Percentiles rank a stretch among this genome's conserved stretches.
phyloP scores from a whole-genome alignment of 2,797 vertebrate species.

The Megaceryle alcyon region DNA sequence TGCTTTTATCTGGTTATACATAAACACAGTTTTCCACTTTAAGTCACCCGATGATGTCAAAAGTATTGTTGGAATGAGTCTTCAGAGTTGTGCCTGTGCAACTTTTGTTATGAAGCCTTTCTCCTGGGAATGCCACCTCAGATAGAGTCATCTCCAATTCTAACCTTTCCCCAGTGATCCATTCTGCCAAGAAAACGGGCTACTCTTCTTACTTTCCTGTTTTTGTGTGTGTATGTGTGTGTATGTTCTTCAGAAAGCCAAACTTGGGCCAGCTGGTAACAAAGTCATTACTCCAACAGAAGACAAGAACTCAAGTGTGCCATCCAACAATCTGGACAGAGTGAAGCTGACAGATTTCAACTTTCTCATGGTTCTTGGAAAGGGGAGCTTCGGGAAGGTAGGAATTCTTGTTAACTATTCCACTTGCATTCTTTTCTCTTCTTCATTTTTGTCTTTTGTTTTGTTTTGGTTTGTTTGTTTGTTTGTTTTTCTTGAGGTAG shows the following conservation, averaged over 20 bases:
- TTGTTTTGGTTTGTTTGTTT: background rate
- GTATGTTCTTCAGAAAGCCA: constrained; percentile 90
- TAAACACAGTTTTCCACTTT: background rate
- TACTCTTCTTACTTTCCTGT: constrained; percentile 24
- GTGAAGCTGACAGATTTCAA: constrained; percentile 94
- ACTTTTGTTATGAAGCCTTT: background rate
- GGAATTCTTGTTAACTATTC: background rate
- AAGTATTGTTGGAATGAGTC: constrained; percentile 33
- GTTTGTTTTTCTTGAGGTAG: background rate
- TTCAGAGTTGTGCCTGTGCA: background rate
- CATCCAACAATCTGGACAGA: constrained; percentile 90
- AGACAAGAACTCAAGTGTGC: constrained; percentile 86
- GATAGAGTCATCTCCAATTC: background rate
- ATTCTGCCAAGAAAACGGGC: background rate
- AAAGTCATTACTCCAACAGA: constrained; percentile 92
- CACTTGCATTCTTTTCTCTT: background rate
- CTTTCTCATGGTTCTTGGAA: constrained; percentile 96
- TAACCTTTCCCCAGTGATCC: background rate
- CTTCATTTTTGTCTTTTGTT: background rate
- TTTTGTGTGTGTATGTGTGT: constrained; percentile 50
- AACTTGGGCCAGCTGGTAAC: constrained; percentile 91
- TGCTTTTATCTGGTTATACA: constrained; percentile 8
- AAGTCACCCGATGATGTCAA: background rate
- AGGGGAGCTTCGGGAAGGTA: constrained; percentile 99
- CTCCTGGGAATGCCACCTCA: background rate